Evolutionary conservation across 2,888 invertebrate species (phyloP).

Genomic region (Chirona hameri): DNA sequence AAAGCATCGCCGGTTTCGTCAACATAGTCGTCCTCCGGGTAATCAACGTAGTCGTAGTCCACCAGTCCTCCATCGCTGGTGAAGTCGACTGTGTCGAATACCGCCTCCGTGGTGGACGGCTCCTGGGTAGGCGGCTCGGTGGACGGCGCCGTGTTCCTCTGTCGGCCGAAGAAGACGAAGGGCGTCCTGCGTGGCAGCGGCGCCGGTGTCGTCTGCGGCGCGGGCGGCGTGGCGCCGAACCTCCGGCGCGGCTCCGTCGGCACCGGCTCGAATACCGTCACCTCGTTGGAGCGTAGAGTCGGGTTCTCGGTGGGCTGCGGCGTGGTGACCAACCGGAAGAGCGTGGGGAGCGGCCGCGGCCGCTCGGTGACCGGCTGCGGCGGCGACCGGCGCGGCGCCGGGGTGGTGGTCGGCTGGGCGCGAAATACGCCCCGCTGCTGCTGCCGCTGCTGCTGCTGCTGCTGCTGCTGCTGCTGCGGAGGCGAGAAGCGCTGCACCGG

Average conservation of each 20-base stretch:
- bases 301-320: background rate
- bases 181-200: background rate
- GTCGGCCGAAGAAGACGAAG: background rate
- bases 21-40: background rate
- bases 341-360: background rate
- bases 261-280: background rate
- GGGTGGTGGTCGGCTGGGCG: background rate
- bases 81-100: background rate
- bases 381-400: background rate
- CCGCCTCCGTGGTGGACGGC: background rate
- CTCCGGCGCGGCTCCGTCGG: background rate
- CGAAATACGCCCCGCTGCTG: no score
- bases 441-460: no score
- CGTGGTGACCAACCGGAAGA: background rate
- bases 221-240: background rate
- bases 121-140: background rate
- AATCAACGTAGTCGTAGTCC: background rate
- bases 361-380: background rate
- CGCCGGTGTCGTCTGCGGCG: background rate
- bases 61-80: background rate
- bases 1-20: background rate
- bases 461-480: background rate
- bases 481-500: background rate
- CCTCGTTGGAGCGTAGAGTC: background rate
- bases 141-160: background rate